Base-by-base conservation (phyloP, 2,113 vertebrate genomes). In the Capreolus pygargus region DNA sequence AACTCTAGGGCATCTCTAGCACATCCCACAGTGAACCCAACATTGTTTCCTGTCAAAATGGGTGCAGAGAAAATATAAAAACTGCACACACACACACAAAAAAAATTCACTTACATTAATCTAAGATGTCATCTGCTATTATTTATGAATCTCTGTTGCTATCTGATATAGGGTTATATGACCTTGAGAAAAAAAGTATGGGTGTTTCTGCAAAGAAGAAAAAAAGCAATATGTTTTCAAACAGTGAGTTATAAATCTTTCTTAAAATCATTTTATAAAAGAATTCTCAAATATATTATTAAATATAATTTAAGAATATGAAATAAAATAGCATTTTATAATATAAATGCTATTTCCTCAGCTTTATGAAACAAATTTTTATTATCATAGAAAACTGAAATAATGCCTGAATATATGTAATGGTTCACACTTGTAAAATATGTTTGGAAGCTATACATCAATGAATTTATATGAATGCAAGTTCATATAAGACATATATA, bases 21-120 rank as follows among this genome's bases (percentile, higher is more conserved):
- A 14, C 96, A 97, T 91, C 33, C 30, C 60, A 30, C 93, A 21
- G 86, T 55, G 45, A 98, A 95, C 95, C 91, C 91, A 95, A 86
- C 79, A 93, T 95, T 97, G n/a, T 96, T 98, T 76, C 85, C 97
- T 98, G 88, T 98, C 96, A 97, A 98, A 98, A 96, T 95, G 33
- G 83, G 94, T 95, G 89, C 30, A 85, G 67, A 94, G 95, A 94
- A 97, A 79, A 12, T 97, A 98, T 97, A 98, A 98, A 98, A 97
- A 98, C 78, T 92, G 57, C 50, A 97, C 93, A 94, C 47, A 86
- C 50, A 89, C 47, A 50, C 2, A 98, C n/a, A n/a, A n/a, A 96
- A 91, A 98, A 96, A 90, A 98, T 98, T 98, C 96, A 91, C 91
- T 98, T 98, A 95, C 95, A 97, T 98, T 99, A 98, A 98, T 99